Conservation (phyloP, 2,113 vertebrate genomes). For the Cinclus mexicanus region DNA sequence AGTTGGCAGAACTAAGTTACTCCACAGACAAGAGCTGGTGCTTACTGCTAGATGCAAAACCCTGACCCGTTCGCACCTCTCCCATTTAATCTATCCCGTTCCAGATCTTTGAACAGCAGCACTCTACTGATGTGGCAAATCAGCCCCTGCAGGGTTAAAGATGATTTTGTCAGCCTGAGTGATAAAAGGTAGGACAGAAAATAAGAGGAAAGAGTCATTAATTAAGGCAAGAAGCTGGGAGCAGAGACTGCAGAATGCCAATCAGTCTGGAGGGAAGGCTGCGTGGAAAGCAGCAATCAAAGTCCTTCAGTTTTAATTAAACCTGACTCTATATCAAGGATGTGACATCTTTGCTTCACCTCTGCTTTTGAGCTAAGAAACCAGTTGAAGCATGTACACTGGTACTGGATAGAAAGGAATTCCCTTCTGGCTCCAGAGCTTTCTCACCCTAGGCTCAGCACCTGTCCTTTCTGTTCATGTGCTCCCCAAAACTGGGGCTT, state of each 20-base stretch:
- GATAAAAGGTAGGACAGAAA: not conserved
- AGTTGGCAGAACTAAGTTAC: not conserved
- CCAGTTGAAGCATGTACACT: not conserved
- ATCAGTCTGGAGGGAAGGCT: not conserved
- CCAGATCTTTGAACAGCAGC: not conserved
- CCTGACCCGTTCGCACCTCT: not conserved
- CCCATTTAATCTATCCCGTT: accelerated
- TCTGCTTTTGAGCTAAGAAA: not conserved
- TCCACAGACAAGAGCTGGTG: not conserved
- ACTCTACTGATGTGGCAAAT: not conserved
- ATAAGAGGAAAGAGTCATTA: not conserved
- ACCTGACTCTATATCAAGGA: not conserved
- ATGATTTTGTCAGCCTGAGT: not conserved
- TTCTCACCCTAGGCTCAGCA: not conserved
- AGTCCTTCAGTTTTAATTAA: conserved; percentile 27
- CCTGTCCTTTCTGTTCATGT: not conserved
- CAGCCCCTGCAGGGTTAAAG: not conserved
- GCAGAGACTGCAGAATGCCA: not conserved
- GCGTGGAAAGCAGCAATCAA: not conserved
- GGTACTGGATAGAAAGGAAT: not conserved
- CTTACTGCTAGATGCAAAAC: accelerated
- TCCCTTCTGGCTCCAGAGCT: not conserved
- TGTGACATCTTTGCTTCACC: not conserved
- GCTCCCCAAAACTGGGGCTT: not conserved
- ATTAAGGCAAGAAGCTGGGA: conserved; percentile 9